These are phyloP conservation scores for rat (Rattus norvegicus) DNA, from an alignment of 2,113 vertebrate species.

Conservation along the genomic window GRCr8 NC_086039.1:113316001-113316500, in stretches of 20 bases:
- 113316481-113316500: background rate
- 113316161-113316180: background rate
- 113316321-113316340: background rate
- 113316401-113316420: background rate
- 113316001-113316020: background rate
- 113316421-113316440: background rate
- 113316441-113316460: background rate
- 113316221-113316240: background rate
- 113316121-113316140: background rate
- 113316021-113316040: background rate
- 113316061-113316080: background rate
- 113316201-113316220: background rate
- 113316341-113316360: background rate
- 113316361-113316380: slow-evolving; percentile 10
- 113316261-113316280: slow-evolving; percentile 4
- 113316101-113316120: background rate
- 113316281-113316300: background rate
- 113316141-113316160: background rate
- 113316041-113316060: background rate
- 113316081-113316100: background rate
- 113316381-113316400: background rate
- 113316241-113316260: background rate
- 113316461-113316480: background rate
- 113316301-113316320: background rate
- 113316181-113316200: background rate